Percentiles rank a stretch among this genome's conserved stretches.
Evolutionary conservation across 2,888 invertebrate genomes (phyloP).

Genomic region (Neoitamus cyanurus): DNA sequence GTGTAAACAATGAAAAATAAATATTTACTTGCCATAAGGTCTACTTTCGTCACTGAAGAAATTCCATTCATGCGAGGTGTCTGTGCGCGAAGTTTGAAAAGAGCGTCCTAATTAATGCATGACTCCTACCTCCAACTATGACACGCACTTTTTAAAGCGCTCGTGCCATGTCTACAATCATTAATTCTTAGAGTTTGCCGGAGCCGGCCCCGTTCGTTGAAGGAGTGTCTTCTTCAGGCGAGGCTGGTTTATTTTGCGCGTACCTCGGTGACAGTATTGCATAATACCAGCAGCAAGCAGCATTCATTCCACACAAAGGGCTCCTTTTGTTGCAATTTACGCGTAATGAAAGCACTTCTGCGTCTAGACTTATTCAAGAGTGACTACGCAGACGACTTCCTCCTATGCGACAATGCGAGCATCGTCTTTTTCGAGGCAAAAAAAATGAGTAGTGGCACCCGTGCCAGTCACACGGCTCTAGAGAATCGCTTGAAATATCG

Average conservation of each 20-base stretch:
- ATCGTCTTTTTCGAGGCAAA: not conserved
- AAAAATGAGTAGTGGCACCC: not conserved
- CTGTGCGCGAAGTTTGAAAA: not conserved
- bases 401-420: not conserved
- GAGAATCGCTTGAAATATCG: conserved; percentile 35
- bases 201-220: not conserved
- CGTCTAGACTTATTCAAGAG: conserved; percentile 33
- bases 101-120: conserved; percentile 12
- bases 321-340: not conserved
- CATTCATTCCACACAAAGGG: not conserved
- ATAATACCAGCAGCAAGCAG: not conserved
- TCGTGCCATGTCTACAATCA: not conserved
- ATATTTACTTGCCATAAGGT: not conserved
- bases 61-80: not conserved
- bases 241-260: not conserved
- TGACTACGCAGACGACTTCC: conserved; percentile 3
- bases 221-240: not conserved
- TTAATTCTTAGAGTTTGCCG: not conserved
- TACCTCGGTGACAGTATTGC: not conserved
- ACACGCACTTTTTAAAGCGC: not conserved
- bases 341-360: conserved; percentile 33
- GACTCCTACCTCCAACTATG: not conserved
- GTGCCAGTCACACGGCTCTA: not conserved
- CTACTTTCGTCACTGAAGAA: not conserved
- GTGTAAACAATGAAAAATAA: not conserved